Evolutionary conservation across 1,140 invertebrate species (phyloP).

Genomic region (Cecropterus lyciades): DNA sequence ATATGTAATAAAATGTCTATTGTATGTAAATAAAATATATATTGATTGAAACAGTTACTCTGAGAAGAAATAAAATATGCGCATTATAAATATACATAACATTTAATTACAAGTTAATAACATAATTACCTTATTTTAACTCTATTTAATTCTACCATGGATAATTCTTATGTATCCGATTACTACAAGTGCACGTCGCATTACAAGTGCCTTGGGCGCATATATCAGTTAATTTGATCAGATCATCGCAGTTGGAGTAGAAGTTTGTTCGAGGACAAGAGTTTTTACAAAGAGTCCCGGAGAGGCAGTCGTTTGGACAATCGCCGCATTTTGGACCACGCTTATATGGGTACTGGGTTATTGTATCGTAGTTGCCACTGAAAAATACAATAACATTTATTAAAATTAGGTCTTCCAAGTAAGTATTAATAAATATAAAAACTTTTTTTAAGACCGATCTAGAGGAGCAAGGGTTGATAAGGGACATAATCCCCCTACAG

Average conservation of each 20-base stretch:
- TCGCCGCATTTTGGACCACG: conserved; percentile 86
- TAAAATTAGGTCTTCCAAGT: no score
- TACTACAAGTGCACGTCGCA: conserved; percentile 89
- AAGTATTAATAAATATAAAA: no score
- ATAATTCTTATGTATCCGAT: conserved; percentile 70
- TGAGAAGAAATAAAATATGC: background rate
- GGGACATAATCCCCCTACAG: no score
- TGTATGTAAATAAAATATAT: no score
- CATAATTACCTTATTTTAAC: background rate
- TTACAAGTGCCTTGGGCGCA: conserved; percentile 86
- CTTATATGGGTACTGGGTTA: conserved; percentile 88
- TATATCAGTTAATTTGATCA: conserved; percentile 85
- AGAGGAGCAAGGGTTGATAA: no score
- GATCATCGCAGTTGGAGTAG: conserved; percentile 90
- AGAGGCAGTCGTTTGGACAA: conserved; percentile 87
- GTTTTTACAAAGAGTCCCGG: conserved; percentile 88
- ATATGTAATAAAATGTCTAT: no score
- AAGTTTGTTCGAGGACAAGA: conserved; percentile 88
- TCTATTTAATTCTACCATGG: conserved; percentile 53
- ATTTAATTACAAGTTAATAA: background rate
- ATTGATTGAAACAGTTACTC: no score
- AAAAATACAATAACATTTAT: conserved; percentile 47
- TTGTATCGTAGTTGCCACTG: conserved; percentile 89
- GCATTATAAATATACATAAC: background rate
- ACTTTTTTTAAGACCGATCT: no score